A percentile compares a stretch with the other conserved stretches of the same genome.
Evolutionary conservation across 2,888 invertebrate genomes (phyloP).

Genomic region (Ophraella communa): DNA sequence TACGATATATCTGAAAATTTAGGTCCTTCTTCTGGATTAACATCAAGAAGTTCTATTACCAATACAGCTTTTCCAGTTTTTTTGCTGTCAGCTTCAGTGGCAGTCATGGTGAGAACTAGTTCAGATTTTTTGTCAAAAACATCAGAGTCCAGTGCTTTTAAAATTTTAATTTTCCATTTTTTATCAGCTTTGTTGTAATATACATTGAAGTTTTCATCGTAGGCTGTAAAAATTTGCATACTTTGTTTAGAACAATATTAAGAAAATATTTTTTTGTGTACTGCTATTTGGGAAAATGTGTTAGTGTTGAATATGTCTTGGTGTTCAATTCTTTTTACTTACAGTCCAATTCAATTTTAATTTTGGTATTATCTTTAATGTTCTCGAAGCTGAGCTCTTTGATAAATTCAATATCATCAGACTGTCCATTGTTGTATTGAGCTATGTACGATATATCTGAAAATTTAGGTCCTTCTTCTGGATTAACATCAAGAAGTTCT

Average conservation of each 20-base stretch:
- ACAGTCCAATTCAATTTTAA: constrained; percentile 19
- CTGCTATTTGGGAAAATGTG: background rate
- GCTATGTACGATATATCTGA: constrained; percentile 32
- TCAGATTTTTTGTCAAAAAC: background rate
- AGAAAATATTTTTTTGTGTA: background rate
- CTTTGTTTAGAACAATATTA: no score
- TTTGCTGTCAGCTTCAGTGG: background rate
- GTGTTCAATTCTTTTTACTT: background rate
- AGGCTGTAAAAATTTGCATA: constrained; percentile 25
- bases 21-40: constrained; percentile 13
- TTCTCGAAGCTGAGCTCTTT: constrained; percentile 37
- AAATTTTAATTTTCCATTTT: constrained; percentile 8
- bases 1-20: constrained; percentile 36
- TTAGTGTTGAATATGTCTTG: background rate
- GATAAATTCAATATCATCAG: constrained; percentile 18
- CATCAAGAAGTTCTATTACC: constrained; percentile 8
- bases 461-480: constrained; percentile 33
- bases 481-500: background rate
- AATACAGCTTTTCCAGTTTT: constrained; percentile 11
- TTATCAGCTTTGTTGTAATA: background rate
- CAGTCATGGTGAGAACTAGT: constrained; percentile 16
- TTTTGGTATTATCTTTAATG: constrained; percentile 25
- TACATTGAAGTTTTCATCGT: constrained; percentile 14
- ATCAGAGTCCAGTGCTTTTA: background rate
- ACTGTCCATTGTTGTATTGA: constrained; percentile 29